Conservation (phyloP, 2,888 invertebrate genomes). For the Drosophila birchii region DNA sequence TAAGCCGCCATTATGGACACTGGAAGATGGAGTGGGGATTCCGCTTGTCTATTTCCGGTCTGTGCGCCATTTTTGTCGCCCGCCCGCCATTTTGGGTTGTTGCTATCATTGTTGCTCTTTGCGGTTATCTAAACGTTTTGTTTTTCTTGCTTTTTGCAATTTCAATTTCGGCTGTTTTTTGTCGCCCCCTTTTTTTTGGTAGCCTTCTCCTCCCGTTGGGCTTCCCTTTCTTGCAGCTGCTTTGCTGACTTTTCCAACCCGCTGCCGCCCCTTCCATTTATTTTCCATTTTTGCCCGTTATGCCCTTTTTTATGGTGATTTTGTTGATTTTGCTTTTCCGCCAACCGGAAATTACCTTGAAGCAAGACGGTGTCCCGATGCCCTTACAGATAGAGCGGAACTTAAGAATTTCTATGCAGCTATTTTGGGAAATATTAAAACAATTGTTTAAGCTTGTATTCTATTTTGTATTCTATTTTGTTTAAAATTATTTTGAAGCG, state of each 20-base stretch:
- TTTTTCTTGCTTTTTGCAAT: constrained; percentile 67
- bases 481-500: not conserved
- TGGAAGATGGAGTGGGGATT: constrained; percentile 15
- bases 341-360: constrained; percentile 18
- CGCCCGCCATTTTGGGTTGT: constrained; percentile 13
- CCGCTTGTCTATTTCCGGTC: constrained; percentile 72
- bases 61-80: constrained; percentile 59
- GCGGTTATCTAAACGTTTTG: constrained; percentile 72
- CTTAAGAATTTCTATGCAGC: not conserved
- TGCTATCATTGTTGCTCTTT: constrained; percentile 40
- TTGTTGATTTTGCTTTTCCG: constrained; percentile 72
- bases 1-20: constrained; percentile 59
- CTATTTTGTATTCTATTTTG: not conserved
- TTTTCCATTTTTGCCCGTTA: constrained; percentile 56
- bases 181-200: constrained; percentile 14
- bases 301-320: constrained; percentile 73
- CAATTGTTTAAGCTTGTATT: not conserved
- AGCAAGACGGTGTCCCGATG: constrained; percentile 16
- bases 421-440: not conserved
- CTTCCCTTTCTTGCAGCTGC: constrained; percentile 35
- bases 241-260: constrained; percentile 3
- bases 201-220: not conserved
- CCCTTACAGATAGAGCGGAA: not conserved
- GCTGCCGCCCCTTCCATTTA: not conserved
- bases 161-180: constrained; percentile 52